Conservation (phyloP, 2,888 invertebrate genomes). For the Amblyjoppa proteus region DNA sequence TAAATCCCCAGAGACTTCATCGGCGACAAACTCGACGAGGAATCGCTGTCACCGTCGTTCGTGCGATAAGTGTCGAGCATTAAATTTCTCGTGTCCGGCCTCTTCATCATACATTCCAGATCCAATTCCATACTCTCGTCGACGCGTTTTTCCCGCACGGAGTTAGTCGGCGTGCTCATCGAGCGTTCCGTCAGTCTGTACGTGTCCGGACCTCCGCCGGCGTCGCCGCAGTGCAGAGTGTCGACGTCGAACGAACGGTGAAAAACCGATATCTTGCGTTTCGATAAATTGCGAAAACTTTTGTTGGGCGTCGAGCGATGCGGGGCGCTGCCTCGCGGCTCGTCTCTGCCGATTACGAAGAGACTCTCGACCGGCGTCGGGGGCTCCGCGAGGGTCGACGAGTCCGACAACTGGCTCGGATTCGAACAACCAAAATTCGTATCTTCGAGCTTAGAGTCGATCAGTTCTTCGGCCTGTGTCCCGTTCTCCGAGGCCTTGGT, state of each 20-base stretch:
- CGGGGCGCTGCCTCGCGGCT: not conserved
- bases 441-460: constrained; percentile 7
- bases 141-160: constrained; percentile 16
- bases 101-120: constrained; percentile 38
- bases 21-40: constrained; percentile 66
- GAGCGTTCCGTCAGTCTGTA: constrained; percentile 66
- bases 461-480: constrained; percentile 20
- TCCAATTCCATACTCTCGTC: constrained; percentile 39
- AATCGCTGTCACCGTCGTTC: constrained; percentile 61
- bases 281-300: constrained; percentile 67
- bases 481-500: not conserved
- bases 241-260: constrained; percentile 78
- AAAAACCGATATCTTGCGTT: constrained; percentile 79
- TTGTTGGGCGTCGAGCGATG: constrained; percentile 53
- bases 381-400: not conserved
- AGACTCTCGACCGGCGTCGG: not conserved
- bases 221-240: constrained; percentile 53
- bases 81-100: constrained; percentile 37
- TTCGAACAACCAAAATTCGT: not conserved
- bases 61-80: constrained; percentile 68
- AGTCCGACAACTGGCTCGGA: constrained; percentile 5
- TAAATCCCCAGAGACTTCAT: not conserved
- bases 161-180: constrained; percentile 63
- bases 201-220: constrained; percentile 36
- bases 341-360: not conserved